phyloP scores from a whole-genome alignment of 2,888 invertebrate species.

The Mylabris sibirica region DNA sequence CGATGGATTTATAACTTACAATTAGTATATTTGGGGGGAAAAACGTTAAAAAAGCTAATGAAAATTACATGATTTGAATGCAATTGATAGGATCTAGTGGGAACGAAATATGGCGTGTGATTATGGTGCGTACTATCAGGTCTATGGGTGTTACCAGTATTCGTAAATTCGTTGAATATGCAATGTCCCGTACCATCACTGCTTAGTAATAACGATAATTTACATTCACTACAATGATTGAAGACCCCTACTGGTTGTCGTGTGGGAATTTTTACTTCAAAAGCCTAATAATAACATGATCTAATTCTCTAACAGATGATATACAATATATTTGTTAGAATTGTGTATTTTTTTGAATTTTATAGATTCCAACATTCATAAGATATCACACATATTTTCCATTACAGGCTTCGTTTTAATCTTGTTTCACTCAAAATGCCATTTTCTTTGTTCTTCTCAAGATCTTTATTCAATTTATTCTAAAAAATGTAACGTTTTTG shows the following conservation, averaged over 20 bases:
- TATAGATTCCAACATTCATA: no score
- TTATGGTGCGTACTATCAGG: constrained; percentile 5
- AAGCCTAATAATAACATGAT: neutral
- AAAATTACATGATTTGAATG: constrained; percentile 8
- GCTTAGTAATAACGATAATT: constrained; percentile 34
- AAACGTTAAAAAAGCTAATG: neutral
- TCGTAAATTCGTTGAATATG: constrained; percentile 27
- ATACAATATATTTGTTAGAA: neutral
- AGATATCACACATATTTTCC: no score
- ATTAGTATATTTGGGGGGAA: neutral
- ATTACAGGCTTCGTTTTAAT: no score
- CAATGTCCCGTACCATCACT: constrained; percentile 27
- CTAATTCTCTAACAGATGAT: neutral
- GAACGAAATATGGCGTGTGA: constrained; percentile 13
- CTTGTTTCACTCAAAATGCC: no score
- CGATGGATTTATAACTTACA: constrained; percentile 6
- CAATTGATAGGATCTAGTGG: neutral
- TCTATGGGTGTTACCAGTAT: neutral
- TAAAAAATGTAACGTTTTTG: no score
- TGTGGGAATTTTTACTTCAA: neutral
- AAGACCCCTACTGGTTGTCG: neutral
- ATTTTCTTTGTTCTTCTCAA: neutral
- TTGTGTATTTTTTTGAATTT: no score
- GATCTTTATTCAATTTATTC: no score
- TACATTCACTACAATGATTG: constrained; percentile 23